Base-by-base conservation (phyloP, 2,113 vertebrate genomes). In the Genyomyrus donnyi region DNA sequence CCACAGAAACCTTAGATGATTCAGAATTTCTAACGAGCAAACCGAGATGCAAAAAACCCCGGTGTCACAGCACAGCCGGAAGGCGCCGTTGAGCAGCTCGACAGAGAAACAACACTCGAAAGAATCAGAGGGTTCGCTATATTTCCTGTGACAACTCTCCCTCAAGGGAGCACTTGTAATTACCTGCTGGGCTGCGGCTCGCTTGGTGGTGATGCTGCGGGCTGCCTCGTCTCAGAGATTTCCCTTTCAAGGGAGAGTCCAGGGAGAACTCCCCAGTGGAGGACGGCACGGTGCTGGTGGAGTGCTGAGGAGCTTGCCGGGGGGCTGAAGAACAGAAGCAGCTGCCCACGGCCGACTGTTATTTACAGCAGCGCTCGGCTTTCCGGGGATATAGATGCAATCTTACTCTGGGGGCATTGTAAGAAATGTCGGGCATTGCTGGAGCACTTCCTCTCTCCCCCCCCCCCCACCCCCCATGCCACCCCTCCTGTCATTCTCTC, bases 321-420 rank as follows among this genome's bases (percentile, higher is more conserved):
- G 56, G 0, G 19, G 90, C 91, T 93, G 93, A 92, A 85, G 91
- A 92, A 90, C 91, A 91, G 88, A 93, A 93, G 93, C 93, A 95
- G 93, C 92, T 94, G 92, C 92, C 93, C 89, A 91, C 1, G 6
- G 89, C 11, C 24, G 77, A 70, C 27, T 86, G 24, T 66, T 87
- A 89, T 83, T 21, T 77, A 93, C 94, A 92, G 92, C 93, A 93
- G 90, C 91, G 92, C 92, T 93, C 90, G 0, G 91, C 91, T 90
- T 92, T 91, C 58, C 70, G 50, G 91, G 94, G 93, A 93, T 93
- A 94, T 93, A 94, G 93, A 95, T 93, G 91, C 92, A 91, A 93
- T 94, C 93, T 94, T 93, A 92, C 90, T 92, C 92, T 91, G 91
- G 92, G 91, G 31, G 92, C 91, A 93, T 94, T 95, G 93, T 95